Base-by-base conservation (phyloP, 1,140 invertebrate genomes). In the Aradophagus sp. region DNA sequence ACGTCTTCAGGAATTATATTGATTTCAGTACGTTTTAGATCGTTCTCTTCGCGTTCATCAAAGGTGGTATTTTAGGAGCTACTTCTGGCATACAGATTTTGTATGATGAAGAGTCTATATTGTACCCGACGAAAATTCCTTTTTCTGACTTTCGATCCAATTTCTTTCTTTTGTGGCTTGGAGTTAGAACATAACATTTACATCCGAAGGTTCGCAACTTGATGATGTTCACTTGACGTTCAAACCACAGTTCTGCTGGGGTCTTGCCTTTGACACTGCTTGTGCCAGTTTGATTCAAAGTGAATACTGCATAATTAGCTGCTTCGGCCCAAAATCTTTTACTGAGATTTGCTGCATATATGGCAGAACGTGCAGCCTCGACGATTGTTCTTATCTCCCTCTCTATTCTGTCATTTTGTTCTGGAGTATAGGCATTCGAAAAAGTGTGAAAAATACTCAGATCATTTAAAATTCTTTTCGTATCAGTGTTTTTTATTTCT, bases 371-470 rank as follows among this genome's bases (percentile, higher is more conserved):
- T 2, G 80, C 79, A 23, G 53, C 38, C 59, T 85, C 80, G 14
- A 81, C 72, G 23, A 78, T n/a, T 5, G 77, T 80, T 29, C 78
- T n/a, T 35, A 77, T 80, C 16, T 67, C 52, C 31, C 78, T 32
- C 53, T 81, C 72, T 5, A 70, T 71, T 16, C 50, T 41, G 1
- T 79, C 80, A 56, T 85, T 84, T 50, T 77, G 70, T 52, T 85
- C 53, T 3, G 47, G 47, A 1, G 34, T 38, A 13, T 52, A 52
- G 0, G 35, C 14, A 7, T 5, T 52, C 5, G 47, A 23, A 10
- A 27, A 39, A 0, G 35, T 29, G n/a, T 52, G 47, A 12, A 39
- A 39, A 1, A 23, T 26, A 17, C 47, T 35, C 10, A 39, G 2
- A 1, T 29, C 23, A 17, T 52, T 23, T 5, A 52, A 23, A 10